Evolutionary conservation across 2,113 vertebrate species (phyloP), one percentile per base, ranked within the genome.

Genomic region (Peromyscus californicus): DNA sequence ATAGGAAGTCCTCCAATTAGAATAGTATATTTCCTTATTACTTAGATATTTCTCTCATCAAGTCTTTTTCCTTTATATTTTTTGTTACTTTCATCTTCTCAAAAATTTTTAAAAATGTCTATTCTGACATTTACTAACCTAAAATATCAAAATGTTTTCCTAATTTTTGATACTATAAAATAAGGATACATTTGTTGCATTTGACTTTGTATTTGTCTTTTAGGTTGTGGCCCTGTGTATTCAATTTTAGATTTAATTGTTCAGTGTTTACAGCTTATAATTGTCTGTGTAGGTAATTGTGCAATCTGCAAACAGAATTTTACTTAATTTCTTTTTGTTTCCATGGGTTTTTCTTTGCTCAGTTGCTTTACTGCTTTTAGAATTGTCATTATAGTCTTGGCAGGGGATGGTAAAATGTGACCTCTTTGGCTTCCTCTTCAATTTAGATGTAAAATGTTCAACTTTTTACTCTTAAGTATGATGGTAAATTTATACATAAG

Each of bases 301-400:
- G 22, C 61, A 31, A 96, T 72, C 31, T 87, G n/a, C 31, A 90
- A 95, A 87, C 54, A 65, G 2, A 86, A 10, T 57, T 87, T 95
- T 90, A 21, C 13, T 79, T 80, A 29, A 72, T 80, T 16, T 33
- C 80, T 93, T 89, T 89, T 75, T 16, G 59, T 86, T 80, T 54
- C 54, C 5, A 19, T 45, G 8, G 5, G 1, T 15, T 70, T 63
- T 61, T 78, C 26, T 63, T 78, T 39, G 5, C 63, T 74, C 15
- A n/a, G 8, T 45, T 74, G 17, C 31, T 51, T 67, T 75, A 75
- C 15, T 82, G 8, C 19, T 82, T 19, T 48, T 75, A 42, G 59
- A 63, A 61, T 84, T 82, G n/a, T 82, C 36, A n/a, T 59, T n/a
- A 59, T n/a, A 82, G 33, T n/a, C 51, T n/a, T 9, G 33, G 33